These are phyloP conservation scores for Perca flavescens DNA, from an alignment of 2,113 vertebrate genomes.

Conservation along the genomic window DNA sequence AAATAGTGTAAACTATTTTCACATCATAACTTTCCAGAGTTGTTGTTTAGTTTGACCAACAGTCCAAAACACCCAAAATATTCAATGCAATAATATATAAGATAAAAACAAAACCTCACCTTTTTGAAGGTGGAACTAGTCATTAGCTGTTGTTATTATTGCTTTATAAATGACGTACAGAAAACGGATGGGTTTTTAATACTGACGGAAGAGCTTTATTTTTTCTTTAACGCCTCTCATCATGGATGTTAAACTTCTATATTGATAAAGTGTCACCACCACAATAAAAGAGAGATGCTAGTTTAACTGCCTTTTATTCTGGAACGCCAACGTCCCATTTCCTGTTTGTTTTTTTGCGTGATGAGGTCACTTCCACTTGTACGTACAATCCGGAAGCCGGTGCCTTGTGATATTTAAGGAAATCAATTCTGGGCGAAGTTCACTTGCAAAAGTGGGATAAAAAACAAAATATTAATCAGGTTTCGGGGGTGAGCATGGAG, in stretches of 20 bases:
- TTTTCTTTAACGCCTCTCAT: too few species aligned
- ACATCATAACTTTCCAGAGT: too few species aligned
- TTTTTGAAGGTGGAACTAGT: too few species aligned
- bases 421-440: conserved; percentile 78
- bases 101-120: too few species aligned
- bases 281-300: too few species aligned
- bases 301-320: conserved; percentile 33
- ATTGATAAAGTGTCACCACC: too few species aligned
- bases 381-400: conserved; percentile 75
- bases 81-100: too few species aligned
- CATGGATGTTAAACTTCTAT: too few species aligned
- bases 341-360: conserved; percentile 26
- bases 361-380: conserved; percentile 71
- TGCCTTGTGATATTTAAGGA: conserved; percentile 77
- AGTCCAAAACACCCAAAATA: too few species aligned
- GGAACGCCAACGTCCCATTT: neutral
- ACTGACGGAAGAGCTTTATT: neutral
- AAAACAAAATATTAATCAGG: conserved; percentile 60
- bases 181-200: neutral
- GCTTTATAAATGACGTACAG: neutral
- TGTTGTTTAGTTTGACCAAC: too few species aligned
- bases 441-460: conserved; percentile 67
- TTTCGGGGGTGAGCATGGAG: conserved; percentile 83
- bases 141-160: neutral
- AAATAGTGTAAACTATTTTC: neutral